phyloP scores from a whole-genome alignment of 2,888 invertebrate genomes.

The Epirrhoe tristata region DNA sequence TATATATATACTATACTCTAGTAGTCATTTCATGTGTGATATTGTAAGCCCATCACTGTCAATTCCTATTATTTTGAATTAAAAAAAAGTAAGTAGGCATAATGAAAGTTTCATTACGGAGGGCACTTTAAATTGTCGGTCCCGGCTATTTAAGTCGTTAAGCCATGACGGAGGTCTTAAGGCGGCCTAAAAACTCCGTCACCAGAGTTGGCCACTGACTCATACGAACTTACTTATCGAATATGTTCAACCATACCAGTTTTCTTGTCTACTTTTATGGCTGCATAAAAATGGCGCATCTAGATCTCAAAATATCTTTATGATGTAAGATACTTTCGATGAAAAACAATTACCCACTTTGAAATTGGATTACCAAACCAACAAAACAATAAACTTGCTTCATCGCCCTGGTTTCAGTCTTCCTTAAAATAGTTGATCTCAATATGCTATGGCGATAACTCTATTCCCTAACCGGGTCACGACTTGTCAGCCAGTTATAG shows the following conservation, averaged over 20 bases:
- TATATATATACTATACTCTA: too few relatives aligned
- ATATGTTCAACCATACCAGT: background rate
- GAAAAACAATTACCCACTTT: background rate
- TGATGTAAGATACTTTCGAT: background rate
- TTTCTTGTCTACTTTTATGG: background rate
- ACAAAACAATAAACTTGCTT: conserved; percentile 28
- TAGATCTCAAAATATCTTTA: background rate
- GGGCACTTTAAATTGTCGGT: too few relatives aligned
- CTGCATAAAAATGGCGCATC: background rate
- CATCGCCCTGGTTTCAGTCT: conserved; percentile 28
- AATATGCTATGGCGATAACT: conserved; percentile 26
- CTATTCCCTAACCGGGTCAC: conserved; percentile 29
- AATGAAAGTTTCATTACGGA: too few relatives aligned
- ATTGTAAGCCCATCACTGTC: too few relatives aligned
- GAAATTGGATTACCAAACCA: conserved; percentile 16
- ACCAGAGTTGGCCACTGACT: too few relatives aligned
- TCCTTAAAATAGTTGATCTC: conserved; percentile 38
- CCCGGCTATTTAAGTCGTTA: too few relatives aligned
- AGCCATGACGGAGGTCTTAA: too few relatives aligned
- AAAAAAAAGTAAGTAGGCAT: too few relatives aligned
- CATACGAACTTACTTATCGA: background rate
- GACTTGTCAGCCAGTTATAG: conserved; percentile 24
- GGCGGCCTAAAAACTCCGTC: too few relatives aligned
- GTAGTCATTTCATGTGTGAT: too few relatives aligned
- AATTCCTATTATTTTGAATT: too few relatives aligned